Evolutionary conservation across 2,797 vertebrate species (phyloP).

Genomic region (Sebastes itinus): DNA sequence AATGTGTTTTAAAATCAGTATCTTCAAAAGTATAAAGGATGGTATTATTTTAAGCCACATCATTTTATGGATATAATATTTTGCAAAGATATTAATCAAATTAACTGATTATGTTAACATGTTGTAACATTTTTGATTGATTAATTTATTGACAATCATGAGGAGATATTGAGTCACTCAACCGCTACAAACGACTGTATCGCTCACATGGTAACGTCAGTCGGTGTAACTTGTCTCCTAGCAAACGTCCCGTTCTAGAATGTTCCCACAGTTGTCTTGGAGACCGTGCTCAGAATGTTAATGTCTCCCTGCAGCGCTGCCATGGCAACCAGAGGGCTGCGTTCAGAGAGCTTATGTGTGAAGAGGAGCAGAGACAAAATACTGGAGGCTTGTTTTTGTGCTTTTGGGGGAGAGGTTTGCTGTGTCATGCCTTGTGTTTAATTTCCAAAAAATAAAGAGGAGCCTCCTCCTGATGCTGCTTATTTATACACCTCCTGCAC

Average conservation of each 20-base stretch:
- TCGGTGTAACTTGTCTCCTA: neutral
- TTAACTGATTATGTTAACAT: no score
- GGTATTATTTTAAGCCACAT: no score
- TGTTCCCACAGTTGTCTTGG: conserved; percentile 60
- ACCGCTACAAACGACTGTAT: neutral
- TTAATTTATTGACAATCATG: neutral
- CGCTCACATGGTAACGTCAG: neutral
- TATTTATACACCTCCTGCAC: conserved; percentile 40
- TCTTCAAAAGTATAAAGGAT: no score
- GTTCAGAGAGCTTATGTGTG: conserved; percentile 26
- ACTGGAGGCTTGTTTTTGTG: neutral
- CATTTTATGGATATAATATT: no score
- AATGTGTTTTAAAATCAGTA: no score
- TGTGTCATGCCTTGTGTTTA: neutral
- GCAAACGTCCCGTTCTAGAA: conserved; percentile 45
- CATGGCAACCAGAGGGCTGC: conserved; percentile 64
- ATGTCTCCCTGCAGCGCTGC: conserved; percentile 62
- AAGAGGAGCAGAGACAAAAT: neutral
- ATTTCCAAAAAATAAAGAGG: neutral
- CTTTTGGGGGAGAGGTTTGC: neutral
- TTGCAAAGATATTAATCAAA: no score
- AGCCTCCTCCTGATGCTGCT: conserved; percentile 12
- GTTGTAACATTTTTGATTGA: neutral
- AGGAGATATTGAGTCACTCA: neutral
- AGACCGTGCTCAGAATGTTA: conserved; percentile 56